These are phyloP conservation scores for Paratrypauchen microcephalus DNA, from an alignment of 2,797 vertebrate species.

Conservation along the genomic window DNA sequence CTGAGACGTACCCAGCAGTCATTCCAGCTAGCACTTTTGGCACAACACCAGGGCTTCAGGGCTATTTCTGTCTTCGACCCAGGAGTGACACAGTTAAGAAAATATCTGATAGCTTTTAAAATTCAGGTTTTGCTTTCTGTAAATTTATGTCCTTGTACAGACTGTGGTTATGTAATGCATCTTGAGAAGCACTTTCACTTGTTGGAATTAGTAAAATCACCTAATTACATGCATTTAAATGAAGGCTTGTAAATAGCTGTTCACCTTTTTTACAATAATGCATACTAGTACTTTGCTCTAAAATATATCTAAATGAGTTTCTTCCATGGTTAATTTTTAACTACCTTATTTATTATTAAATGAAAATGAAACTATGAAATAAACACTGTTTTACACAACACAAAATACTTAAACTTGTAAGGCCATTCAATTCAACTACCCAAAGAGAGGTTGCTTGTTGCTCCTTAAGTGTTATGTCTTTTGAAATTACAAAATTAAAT, in stretches of 20 bases:
- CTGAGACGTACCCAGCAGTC: constrained; percentile 1
- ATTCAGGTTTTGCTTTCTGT: constrained; percentile 1
- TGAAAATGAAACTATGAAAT: neutral
- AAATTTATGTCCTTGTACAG: neutral
- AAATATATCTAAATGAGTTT: too few species aligned
- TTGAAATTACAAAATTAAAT: neutral
- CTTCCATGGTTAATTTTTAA: too few species aligned
- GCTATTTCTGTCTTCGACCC: constrained; percentile 9
- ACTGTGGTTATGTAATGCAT: too few species aligned
- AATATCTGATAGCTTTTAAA: neutral
- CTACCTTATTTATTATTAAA: neutral
- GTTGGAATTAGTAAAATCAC: too few species aligned
- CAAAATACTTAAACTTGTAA: neutral
- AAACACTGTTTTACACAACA: neutral
- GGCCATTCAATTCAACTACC: neutral
- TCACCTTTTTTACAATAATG: too few species aligned
- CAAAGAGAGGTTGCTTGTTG: neutral
- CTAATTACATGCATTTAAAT: too few species aligned
- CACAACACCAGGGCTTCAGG: neutral
- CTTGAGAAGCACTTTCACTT: too few species aligned
- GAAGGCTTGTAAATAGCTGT: too few species aligned
- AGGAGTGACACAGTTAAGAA: constrained; percentile 21
- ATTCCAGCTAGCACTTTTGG: constrained; percentile 12
- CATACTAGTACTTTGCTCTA: neutral
- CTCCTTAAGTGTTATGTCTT: neutral